Percentiles rank a stretch among this genome's conserved stretches.
Evolutionary conservation across 2,888 invertebrate genomes (phyloP).

Genomic region (Lycaena phlaeas): DNA sequence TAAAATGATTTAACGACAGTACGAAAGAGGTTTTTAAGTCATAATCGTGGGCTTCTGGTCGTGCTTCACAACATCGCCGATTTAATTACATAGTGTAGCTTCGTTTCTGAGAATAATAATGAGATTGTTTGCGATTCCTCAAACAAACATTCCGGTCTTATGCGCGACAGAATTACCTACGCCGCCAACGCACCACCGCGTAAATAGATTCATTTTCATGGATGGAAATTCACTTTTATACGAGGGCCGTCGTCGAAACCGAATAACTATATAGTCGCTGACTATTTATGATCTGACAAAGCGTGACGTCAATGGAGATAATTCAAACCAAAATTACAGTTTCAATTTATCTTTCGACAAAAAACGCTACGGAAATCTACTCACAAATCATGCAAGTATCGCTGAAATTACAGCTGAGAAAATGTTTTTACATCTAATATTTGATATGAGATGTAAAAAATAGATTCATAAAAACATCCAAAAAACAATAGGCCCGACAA

Average conservation of each 20-base stretch:
- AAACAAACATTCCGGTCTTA: constrained; percentile 59
- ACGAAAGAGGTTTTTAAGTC: neutral
- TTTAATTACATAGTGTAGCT: constrained; percentile 42
- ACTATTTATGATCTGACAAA: constrained; percentile 40
- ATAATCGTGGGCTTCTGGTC: constrained; percentile 19
- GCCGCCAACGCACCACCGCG: constrained; percentile 52
- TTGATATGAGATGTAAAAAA: too few relatives aligned
- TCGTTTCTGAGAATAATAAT: constrained; percentile 50
- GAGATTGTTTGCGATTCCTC: constrained; percentile 61
- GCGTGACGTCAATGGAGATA: constrained; percentile 21
- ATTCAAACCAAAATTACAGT: constrained; percentile 11
- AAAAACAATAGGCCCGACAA: too few relatives aligned
- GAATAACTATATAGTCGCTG: constrained; percentile 37
- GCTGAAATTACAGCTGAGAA: neutral
- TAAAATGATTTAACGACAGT: constrained; percentile 3
- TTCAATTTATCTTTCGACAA: constrained; percentile 1
- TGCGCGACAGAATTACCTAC: constrained; percentile 52
- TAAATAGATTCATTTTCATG: constrained; percentile 61
- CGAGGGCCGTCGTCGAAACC: constrained; percentile 35
- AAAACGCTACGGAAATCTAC: neutral
- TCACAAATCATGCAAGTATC: neutral
- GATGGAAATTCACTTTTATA: constrained; percentile 57
- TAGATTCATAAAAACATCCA: neutral
- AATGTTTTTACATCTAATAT: neutral
- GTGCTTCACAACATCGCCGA: constrained; percentile 34